Percentiles rank a stretch among this genome's conserved stretches.
Evolutionary conservation across 2,797 vertebrate genomes (phyloP).

Genomic region (Chrysocyon brachyurus): DNA sequence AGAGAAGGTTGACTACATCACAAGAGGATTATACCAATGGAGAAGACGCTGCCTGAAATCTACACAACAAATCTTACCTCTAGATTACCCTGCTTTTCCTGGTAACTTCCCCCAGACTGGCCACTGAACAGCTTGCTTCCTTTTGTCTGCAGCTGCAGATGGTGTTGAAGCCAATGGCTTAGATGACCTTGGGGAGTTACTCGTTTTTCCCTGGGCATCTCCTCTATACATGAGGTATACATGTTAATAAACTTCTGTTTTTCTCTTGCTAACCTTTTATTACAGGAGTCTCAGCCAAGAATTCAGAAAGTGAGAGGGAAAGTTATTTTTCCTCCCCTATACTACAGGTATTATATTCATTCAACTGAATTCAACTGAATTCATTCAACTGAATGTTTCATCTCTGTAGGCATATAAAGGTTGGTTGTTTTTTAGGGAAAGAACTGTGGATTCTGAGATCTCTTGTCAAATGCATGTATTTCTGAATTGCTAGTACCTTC

Average conservation of each 20-base stretch:
- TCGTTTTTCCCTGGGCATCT: neutral
- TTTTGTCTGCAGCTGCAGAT: neutral
- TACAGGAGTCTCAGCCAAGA: neutral
- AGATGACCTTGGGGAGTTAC: neutral
- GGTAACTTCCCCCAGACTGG: neutral
- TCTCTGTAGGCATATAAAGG: neutral
- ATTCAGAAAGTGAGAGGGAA: neutral
- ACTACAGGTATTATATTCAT: neutral
- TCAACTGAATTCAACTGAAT: no score
- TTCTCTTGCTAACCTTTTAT: neutral
- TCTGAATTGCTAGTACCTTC: conserved; percentile 9
- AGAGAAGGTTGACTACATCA: neutral
- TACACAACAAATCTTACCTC: neutral
- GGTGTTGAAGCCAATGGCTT: neutral
- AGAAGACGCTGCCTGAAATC: neutral
- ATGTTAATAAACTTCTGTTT: neutral
- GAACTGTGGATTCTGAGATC: neutral
- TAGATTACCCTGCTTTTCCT: neutral
- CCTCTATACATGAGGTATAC: neutral
- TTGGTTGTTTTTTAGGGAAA: neutral
- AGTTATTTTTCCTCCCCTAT: neutral
- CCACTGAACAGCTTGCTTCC: neutral
- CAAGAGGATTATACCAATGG: neutral
- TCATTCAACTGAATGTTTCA: neutral
- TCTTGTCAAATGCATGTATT: neutral